Evolutionary conservation across 2,888 invertebrate species (phyloP), one percentile per base, ranked within the genome.

Genomic region (Nomada goodeniana): DNA sequence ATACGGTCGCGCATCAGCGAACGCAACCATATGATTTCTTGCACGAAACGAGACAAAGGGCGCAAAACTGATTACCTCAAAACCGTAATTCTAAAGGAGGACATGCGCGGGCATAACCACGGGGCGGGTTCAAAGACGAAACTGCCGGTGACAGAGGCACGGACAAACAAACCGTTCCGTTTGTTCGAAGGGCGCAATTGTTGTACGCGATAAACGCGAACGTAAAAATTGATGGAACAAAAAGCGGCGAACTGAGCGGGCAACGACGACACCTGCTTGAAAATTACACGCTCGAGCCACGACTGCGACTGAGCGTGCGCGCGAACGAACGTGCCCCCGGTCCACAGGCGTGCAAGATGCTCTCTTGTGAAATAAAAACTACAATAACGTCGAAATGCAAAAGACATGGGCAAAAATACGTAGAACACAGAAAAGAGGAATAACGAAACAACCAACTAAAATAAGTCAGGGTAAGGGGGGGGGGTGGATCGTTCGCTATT

Each of bases 31-130:
- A 36, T 36, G 36, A 36, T 36, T 36, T 36, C 36, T 36, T 36
- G 7, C 5, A 7, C 36, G 7, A 5, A 36, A 36, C 36, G 36
- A 36, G 7, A 36, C 5, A 53, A 4, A 11, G 36, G 23, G 42
- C 18, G 11, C 53, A 36, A 53, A 53, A 67, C 53, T 67, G 29
- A 67, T 67, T 67, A 67, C 53, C 13, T 53, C 53, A 20, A 67
- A 53, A 53, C 20, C 47, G 1, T 50, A 47, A 23, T 18, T 26
- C 18, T 18, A 47, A 64, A 9, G 15, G 44, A 10, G 26, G 26
- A 18, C 18, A 36, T n/a, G 15, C 15, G n/a, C n/a, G n/a, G 9
- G 11, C 10, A 36, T 60, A 36, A 23, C 10, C 23, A 36, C 36
- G 36, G 1, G n/a, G 1, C 60, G 36, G 5, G 23, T 23, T 55